These are phyloP conservation scores for Halcyon malimbica DNA, from an alignment of 2,113 vertebrate genomes.

Conservation along the genomic window DNA sequence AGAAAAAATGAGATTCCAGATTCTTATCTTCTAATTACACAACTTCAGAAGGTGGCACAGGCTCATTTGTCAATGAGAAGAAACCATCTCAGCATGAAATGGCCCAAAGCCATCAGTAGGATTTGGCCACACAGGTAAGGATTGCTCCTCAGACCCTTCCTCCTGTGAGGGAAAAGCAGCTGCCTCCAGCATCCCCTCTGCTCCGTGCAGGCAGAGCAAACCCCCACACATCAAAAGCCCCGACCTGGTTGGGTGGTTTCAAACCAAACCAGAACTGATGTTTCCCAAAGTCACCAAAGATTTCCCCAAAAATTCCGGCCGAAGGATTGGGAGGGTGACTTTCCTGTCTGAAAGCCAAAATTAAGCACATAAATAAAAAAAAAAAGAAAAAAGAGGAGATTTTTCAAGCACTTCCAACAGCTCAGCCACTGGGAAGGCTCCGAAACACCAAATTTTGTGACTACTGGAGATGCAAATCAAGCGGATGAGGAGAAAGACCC, in stretches of 20 bases:
- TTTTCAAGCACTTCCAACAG: background rate
- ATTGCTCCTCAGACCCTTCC: background rate
- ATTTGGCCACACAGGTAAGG: background rate
- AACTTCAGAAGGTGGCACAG: background rate
- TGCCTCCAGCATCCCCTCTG: background rate
- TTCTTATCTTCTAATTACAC: background rate
- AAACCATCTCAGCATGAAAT: background rate
- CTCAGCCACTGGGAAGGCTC: background rate
- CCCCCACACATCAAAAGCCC: background rate
- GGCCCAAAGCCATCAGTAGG: background rate
- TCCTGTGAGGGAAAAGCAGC: background rate
- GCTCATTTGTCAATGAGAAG: background rate
- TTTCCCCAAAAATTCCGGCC: background rate
- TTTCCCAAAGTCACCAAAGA: background rate
- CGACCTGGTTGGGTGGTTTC: background rate
- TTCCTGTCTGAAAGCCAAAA: background rate
- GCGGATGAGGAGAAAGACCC: background rate
- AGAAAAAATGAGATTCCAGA: background rate
- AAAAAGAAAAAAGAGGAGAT: no score
- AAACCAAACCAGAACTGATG: background rate
- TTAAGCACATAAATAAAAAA: background rate
- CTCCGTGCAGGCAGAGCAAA: background rate
- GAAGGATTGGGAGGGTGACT: accelerated
- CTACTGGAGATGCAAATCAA: background rate
- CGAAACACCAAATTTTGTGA: accelerated